phyloP scores from a whole-genome alignment of 35 echinoderm and acorn worm genomes.

The Apostichopus californicus region DNA sequence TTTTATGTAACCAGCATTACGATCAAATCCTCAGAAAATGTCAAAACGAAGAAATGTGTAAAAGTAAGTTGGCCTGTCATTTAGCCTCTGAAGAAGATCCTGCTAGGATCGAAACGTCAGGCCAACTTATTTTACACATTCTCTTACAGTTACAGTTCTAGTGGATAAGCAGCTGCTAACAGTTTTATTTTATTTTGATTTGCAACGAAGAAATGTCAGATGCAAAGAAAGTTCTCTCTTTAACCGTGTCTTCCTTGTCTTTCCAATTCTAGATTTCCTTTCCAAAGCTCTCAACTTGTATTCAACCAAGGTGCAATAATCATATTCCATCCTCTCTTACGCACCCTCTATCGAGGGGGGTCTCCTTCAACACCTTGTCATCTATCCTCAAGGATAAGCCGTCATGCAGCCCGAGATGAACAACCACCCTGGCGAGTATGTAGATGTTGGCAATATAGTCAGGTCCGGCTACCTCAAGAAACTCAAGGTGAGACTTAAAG shows the following conservation, averaged over 20 bases:
- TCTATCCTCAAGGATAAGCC: background rate
- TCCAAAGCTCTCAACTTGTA: background rate
- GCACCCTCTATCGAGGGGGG: background rate
- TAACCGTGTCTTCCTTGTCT: background rate
- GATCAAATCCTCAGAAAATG: background rate
- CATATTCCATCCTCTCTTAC: background rate
- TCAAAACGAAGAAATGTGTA: no score
- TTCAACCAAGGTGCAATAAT: background rate
- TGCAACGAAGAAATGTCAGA: background rate
- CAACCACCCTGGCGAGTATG: background rate
- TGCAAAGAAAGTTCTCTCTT: background rate
- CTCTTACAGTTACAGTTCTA: no score
- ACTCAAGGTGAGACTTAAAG: slow-evolving; percentile 55
- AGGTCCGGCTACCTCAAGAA: slow-evolving; percentile 77
- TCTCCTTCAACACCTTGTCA: background rate
- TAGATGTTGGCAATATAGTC: slow-evolving; percentile 48
- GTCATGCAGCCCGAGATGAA: background rate
- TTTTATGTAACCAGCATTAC: background rate
- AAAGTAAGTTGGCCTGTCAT: no score
- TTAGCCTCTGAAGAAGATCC: no score
- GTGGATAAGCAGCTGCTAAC: no score
- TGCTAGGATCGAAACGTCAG: no score
- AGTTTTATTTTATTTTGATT: no score
- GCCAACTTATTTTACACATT: no score
- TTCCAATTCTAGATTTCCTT: background rate